A percentile compares a stretch with the other conserved stretches of the same genome.
phyloP scores from a whole-genome alignment of 1,140 invertebrate genomes.

The Phymastichus coffea region DNA sequence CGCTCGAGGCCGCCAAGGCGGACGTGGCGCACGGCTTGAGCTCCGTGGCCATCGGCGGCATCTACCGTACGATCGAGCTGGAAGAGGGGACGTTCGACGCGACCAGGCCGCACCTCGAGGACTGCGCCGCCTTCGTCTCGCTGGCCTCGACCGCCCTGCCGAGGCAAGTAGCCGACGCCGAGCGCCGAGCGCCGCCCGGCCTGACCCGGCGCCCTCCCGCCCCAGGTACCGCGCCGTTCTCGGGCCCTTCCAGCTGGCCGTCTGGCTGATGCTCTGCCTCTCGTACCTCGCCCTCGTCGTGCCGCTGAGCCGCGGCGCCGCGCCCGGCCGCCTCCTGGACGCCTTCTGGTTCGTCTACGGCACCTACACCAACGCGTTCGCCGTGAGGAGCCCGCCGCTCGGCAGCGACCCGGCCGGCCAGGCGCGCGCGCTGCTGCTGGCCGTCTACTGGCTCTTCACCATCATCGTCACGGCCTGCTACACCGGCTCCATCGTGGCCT shows the following conservation, averaged over 20 bases:
- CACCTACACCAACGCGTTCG: constrained; percentile 78
- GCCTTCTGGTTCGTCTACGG: constrained; percentile 82
- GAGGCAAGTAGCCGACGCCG: constrained; percentile 52
- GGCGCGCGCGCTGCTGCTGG: constrained; percentile 68
- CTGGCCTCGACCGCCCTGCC: constrained; percentile 72
- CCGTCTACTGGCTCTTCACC: constrained; percentile 76
- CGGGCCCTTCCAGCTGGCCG: constrained; percentile 75
- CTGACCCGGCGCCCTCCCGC: too few relatives aligned
- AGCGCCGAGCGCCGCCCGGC: neutral
- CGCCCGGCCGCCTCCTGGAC: constrained; percentile 69
- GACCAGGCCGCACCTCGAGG: constrained; percentile 63
- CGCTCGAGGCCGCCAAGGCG: constrained; percentile 59
- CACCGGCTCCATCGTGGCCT: constrained; percentile 76
- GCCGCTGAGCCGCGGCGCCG: constrained; percentile 69
- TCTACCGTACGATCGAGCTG: constrained; percentile 64
- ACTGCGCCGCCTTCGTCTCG: constrained; percentile 75
- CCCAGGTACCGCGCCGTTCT: constrained; percentile 76
- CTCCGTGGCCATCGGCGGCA: constrained; percentile 67
- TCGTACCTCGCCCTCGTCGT: constrained; percentile 72
- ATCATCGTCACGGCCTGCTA: constrained; percentile 79
- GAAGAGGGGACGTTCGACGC: constrained; percentile 58
- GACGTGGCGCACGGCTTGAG: constrained; percentile 54
- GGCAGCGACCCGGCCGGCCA: constrained; percentile 69
- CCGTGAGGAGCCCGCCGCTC: constrained; percentile 66
- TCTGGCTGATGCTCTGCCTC: constrained; percentile 70